Evolutionary conservation across 2,888 invertebrate genomes (phyloP).

Genomic region (Diogma glabrata): DNA sequence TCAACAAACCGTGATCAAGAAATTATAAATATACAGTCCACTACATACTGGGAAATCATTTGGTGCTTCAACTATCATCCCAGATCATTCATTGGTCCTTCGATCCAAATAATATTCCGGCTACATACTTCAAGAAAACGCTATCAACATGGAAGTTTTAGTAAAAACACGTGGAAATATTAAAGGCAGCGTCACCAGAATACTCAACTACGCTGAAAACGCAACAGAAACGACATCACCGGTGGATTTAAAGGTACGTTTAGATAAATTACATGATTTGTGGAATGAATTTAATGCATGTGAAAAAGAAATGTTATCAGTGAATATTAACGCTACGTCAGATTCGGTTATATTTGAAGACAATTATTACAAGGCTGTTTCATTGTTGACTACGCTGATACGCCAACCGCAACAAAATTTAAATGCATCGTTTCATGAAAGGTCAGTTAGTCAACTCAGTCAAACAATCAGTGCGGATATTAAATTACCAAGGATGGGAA

Average conservation of each 20-base stretch:
- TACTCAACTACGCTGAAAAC: neutral
- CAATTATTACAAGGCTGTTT: neutral
- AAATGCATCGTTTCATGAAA: neutral
- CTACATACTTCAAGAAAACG: no score
- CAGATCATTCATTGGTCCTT: no score
- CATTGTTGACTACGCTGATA: neutral
- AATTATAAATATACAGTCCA: no score
- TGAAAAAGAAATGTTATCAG: neutral
- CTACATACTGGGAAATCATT: no score
- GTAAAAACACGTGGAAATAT: neutral
- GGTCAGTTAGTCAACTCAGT: neutral
- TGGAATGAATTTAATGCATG: neutral
- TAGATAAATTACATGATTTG: neutral
- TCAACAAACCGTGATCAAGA: no score
- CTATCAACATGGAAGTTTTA: no score
- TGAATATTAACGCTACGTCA: neutral
- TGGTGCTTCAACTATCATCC: no score
- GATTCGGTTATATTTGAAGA: neutral
- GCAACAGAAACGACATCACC: no score
- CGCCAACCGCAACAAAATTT: neutral
- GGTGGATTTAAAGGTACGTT: neutral
- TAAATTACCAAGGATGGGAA: no score
- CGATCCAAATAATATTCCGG: no score
- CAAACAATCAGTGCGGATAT: no score
- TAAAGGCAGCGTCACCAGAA: neutral